These are phyloP conservation scores for Eubucco bourcierii DNA, from an alignment of 2,113 vertebrate species.

Conservation along the genomic window DNA sequence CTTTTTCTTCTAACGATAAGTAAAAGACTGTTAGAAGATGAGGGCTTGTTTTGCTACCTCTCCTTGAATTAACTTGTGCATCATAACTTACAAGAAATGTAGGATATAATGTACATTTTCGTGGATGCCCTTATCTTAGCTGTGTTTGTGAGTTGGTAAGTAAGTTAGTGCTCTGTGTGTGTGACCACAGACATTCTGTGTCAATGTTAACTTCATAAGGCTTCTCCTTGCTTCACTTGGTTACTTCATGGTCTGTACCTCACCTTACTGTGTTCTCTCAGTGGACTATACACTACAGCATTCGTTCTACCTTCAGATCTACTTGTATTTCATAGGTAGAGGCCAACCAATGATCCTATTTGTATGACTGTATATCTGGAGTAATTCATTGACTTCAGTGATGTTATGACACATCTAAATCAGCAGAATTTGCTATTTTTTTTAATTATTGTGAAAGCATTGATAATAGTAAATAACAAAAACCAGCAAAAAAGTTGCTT, in stretches of 20 bases:
- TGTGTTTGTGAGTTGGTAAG: background rate
- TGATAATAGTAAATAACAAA: background rate
- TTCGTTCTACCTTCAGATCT: background rate
- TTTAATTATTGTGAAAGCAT: background rate
- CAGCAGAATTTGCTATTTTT: background rate
- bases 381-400: background rate
- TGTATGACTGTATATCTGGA: background rate
- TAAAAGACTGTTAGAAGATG: constrained; percentile 14
- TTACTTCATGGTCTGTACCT: background rate
- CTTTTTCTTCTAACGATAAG: constrained; percentile 38
- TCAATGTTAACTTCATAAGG: background rate
- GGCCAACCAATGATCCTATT: background rate
- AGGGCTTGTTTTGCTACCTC: constrained; percentile 51
- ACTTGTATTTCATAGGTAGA: background rate
- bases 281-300: background rate
- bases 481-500: background rate
- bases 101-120: background rate
- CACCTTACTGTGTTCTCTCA: background rate
- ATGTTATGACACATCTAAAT: background rate
- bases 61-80: background rate
- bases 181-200: background rate
- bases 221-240: background rate
- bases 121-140: background rate
- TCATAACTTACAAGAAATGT: background rate
- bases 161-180: background rate